Evolutionary conservation across 2,113 vertebrate species (phyloP).

Genomic region (Stercorarius parasiticus): DNA sequence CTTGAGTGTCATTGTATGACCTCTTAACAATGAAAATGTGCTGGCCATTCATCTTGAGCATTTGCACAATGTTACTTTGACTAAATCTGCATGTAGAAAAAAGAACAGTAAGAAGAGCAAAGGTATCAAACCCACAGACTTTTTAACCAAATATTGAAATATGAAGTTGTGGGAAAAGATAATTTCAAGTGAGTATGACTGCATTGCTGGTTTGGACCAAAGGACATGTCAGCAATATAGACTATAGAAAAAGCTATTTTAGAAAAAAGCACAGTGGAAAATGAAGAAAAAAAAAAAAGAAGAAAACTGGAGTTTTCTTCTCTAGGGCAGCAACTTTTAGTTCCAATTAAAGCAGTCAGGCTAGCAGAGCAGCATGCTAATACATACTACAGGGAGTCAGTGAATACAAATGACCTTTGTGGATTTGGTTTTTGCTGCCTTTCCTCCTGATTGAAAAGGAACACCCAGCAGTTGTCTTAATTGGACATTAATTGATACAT

Average conservation of each 20-base stretch:
- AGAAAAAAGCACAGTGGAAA: background rate
- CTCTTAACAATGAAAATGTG: background rate
- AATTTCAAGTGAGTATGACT: background rate
- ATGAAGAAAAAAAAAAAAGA: background rate
- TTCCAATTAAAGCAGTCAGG: background rate
- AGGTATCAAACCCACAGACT: background rate
- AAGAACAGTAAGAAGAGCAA: background rate
- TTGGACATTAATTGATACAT: slow-evolving; percentile 34
- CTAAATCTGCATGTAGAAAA: background rate
- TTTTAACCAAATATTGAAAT: background rate
- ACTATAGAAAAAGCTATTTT: background rate
- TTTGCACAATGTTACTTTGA: background rate
- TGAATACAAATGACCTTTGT: slow-evolving; percentile 23
- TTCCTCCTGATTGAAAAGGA: slow-evolving; percentile 23
- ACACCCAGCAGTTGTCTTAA: slow-evolving; percentile 28
- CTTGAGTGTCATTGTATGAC: background rate
- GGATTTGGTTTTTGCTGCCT: background rate
- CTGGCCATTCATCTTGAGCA: background rate
- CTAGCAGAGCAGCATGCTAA: background rate
- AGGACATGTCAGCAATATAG: background rate
- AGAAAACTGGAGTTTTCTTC: background rate
- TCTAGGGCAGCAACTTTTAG: slow-evolving; percentile 1
- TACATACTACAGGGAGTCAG: background rate
- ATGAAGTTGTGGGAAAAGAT: background rate
- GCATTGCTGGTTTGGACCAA: background rate